Conservation (phyloP, 2,888 invertebrate species). For the Smittia aterrima region DNA sequence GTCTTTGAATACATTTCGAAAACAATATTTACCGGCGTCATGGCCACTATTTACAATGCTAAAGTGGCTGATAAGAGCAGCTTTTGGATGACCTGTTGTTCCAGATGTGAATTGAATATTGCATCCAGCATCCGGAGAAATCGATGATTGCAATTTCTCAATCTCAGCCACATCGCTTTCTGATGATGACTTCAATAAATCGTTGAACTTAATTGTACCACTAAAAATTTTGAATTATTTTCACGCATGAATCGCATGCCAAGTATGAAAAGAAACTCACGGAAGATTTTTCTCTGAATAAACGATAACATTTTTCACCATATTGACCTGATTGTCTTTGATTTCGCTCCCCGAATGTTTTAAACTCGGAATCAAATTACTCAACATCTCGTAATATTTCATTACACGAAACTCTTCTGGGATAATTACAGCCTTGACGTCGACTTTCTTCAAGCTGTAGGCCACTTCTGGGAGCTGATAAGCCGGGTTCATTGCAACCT, state of each 20-base stretch:
- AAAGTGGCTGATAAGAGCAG: conserved; percentile 68
- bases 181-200: conserved; percentile 49
- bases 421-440: conserved; percentile 64
- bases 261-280: conserved; percentile 46
- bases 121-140: conserved; percentile 66
- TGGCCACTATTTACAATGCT: conserved; percentile 74
- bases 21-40: conserved; percentile 57
- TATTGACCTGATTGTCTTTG: conserved; percentile 54
- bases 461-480: conserved; percentile 68
- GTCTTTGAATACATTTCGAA: background rate
- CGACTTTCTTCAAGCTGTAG: conserved; percentile 70
- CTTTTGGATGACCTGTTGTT: conserved; percentile 76
- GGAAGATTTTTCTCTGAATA: conserved; percentile 55
- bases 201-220: conserved; percentile 54
- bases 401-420: conserved; percentile 63
- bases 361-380: conserved; percentile 61
- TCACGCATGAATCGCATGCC: background rate
- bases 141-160: conserved; percentile 53
- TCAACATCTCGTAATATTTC: conserved; percentile 66
- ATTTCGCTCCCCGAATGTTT: conserved; percentile 54
- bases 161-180: conserved; percentile 45
- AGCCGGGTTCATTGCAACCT: conserved; percentile 76
- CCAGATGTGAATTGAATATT: conserved; percentile 85
- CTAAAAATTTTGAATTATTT: conserved; percentile 47
- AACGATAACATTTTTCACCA: conserved; percentile 60